Evolutionary conservation across 2,888 invertebrate genomes (phyloP), one percentile per base, ranked within the genome.

Genomic region (Hipparchia semele): DNA sequence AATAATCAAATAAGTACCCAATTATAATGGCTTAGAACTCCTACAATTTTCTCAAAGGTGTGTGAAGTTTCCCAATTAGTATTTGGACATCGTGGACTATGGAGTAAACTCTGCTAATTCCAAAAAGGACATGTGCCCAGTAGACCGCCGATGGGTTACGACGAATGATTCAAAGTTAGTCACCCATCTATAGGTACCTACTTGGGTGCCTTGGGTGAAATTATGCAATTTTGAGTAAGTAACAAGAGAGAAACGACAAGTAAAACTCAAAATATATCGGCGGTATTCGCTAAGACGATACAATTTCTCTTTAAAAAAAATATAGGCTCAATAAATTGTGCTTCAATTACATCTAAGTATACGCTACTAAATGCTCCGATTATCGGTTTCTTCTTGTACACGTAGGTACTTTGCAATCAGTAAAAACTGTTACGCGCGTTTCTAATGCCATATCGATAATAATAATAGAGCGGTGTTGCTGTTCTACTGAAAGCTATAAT

Each of bases 361-460:
- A 74, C 23, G 76, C 68, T 73, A 71, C 62, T 76, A 76, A 76
- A 75, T 74, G 73, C 69, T 68, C 64, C 73, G 61, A 68, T 75
- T 74, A 75, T 75, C 62, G 61, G 68, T 72, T 70, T 69, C 71
- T 23, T 23, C 23, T 58, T 8, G 58, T 39, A 39, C 39, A 7
- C 2, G 13, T 9, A 6, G 39, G 58, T 69, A 68, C 73, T 70
- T 74, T 71, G 74, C 68, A 62, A 74, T 73, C 69, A 56, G 62
- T 73, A 68, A 73, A 72, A 72, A 75, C 68, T 68, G 46, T 71
- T 65, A 73, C 60, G 8, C 64, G 58, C 61, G 66, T 72, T 67
- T 70, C 56, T 67, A 71, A 71, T 73, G 70, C 73, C 56, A 66
- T 73, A 70, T 59, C 59, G 66, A 71, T 67, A 66, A 60, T 60